Base-by-base conservation (phyloP, 92 coral and sea anemone species). In the Porites divaricata region DNA sequence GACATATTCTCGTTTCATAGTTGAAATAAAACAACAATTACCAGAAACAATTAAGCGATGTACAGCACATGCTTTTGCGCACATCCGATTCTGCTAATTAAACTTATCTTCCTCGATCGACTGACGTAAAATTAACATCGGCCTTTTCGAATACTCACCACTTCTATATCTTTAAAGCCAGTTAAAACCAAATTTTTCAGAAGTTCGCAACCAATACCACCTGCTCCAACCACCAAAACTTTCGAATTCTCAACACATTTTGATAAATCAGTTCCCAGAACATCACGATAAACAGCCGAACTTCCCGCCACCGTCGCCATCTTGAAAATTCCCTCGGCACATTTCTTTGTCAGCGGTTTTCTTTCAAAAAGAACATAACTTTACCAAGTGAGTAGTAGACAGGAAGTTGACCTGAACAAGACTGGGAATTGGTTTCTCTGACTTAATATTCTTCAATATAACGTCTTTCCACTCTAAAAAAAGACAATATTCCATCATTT, bases 171-270 rank as follows among this genome's bases (percentile, higher is more conserved):
- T 77, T 93, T 95, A 81, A 97, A 97, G 26, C 99, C 99, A 2
- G 97, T 93, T 72, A 97, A 84, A 79, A 95, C 99, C 70, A 97
- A 88, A 69, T 95, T 97, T 81, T 97, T 97, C 17, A 97, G 82
- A 45, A 97, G 97, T 79, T 97, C 99, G 83, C 99, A 97, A 11
- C 99, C 99, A 69, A 97, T 97, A 1, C 99, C 99, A 45, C 99
- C 99, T 70, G 99, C 99, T 76, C 99, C 99, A 77, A 97, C 99
- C 1, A 97, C 97, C 20, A 97, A 84, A 45, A 97, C 89, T 70
- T 89, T 92, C 66, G 94, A 71, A 54, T 86, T 95, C 51, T 59
- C 74, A 56, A 97, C 97, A 15, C 79, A 76, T 54, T 91, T 88
- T 70, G 93, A 91, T 72, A 95, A 89, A 89, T 86, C 67, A 54